phyloP scores from a whole-genome alignment of 2,113 vertebrate genomes.

The Tamias sibiricus region DNA sequence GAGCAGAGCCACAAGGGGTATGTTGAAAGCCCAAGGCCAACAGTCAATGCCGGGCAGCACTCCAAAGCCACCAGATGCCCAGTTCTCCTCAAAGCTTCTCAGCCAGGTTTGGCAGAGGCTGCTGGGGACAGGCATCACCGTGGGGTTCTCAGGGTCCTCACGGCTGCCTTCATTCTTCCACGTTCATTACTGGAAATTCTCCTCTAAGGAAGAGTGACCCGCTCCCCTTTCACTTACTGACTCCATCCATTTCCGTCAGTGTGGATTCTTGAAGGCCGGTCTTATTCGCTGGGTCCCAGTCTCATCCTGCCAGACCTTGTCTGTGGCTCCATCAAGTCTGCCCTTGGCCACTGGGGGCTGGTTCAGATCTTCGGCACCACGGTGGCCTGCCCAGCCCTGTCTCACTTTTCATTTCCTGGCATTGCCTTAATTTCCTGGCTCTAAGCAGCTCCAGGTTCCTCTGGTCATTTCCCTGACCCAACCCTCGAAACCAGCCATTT shows the following conservation, averaged over 20 bases:
- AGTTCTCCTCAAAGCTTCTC: not conserved
- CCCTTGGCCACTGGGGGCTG: not conserved
- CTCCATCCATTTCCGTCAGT: not conserved
- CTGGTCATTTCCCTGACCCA: too few relatives aligned
- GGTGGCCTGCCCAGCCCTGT: too few relatives aligned
- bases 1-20: not conserved
- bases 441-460: not conserved
- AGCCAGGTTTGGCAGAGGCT: too few relatives aligned
- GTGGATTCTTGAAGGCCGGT: too few relatives aligned
- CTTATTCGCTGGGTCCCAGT: not conserved
- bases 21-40: not conserved
- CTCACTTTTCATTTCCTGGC: too few relatives aligned
- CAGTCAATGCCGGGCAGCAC: rapidly evolving
- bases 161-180: too few relatives aligned
- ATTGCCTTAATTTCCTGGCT: not conserved
- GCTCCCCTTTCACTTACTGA: not conserved
- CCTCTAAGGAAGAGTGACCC: not conserved
- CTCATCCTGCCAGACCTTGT: not conserved
- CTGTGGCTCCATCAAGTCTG: not conserved
- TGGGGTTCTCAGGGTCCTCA: too few relatives aligned
- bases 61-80: not conserved
- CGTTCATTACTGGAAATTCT: not conserved
- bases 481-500: not conserved
- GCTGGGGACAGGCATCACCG: too few relatives aligned
- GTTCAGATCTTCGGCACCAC: not conserved